These are phyloP conservation scores for Sebastes baramenuke DNA, from an alignment of 2,797 vertebrate genomes.

Conservation along the genomic window DNA sequence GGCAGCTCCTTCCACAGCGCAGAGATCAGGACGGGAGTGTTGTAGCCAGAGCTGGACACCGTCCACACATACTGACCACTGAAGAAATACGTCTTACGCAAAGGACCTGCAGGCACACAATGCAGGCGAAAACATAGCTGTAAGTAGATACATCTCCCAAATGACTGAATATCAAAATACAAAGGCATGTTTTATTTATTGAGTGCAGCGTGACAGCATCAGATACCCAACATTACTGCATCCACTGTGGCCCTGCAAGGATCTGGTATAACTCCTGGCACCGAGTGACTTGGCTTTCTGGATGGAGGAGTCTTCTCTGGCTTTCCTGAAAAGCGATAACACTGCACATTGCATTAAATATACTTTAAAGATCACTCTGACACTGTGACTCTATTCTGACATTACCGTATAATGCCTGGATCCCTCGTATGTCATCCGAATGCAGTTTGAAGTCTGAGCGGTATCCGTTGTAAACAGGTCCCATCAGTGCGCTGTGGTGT, in stretches of 20 bases:
- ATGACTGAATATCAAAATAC: background rate
- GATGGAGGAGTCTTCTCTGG: conserved; percentile 35
- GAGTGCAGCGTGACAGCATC: background rate
- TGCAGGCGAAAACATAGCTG: background rate
- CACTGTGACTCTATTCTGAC: background rate
- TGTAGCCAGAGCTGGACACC: conserved; percentile 76
- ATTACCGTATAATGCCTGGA: conserved; percentile 88
- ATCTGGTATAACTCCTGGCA: conserved; percentile 56
- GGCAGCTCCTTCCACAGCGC: conserved; percentile 86
- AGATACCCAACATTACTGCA: conserved; percentile 86
- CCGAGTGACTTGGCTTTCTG: conserved; percentile 14
- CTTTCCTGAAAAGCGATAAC: conserved; percentile 64
- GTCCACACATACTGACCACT: conserved; percentile 87
- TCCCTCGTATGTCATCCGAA: conserved; percentile 85
- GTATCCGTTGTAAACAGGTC: conserved; percentile 86
- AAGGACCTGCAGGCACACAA: conserved; percentile 75
- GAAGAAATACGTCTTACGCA: conserved; percentile 84
- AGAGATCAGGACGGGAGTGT: conserved; percentile 75
- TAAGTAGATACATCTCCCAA: background rate
- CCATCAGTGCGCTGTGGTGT: conserved; percentile 84
- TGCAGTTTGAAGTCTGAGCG: conserved; percentile 83
- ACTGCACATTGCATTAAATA: background rate
- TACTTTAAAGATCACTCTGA: background rate
- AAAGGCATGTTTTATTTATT: background rate
- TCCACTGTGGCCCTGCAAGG: conserved; percentile 83